Percentiles rank a stretch among this genome's conserved stretches.
Conservation (phyloP, 2,113 vertebrate genomes). For the Ctenodactylus gundi region DNA sequence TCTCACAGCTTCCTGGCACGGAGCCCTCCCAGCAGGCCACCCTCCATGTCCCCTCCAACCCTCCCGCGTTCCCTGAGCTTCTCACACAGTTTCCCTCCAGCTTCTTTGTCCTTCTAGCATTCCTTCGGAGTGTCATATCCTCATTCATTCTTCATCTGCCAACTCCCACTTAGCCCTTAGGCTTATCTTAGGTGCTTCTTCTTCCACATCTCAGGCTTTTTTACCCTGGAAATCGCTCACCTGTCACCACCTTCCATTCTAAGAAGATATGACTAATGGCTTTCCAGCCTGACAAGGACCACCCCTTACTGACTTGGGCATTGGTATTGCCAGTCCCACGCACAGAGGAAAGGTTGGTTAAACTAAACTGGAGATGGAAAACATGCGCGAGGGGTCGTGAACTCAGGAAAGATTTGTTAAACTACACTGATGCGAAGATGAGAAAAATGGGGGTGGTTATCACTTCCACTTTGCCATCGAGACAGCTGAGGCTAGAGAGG, state of each 20-base stretch:
- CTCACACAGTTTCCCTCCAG: background rate
- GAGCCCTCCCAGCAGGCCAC: background rate
- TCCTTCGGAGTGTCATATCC: background rate
- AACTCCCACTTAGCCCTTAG: background rate
- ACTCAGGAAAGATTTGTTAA: background rate
- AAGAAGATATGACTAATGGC: background rate
- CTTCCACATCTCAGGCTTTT: background rate
- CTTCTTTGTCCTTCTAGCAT: background rate
- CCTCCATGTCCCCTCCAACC: background rate
- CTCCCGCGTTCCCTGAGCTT: background rate
- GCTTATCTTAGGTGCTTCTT: background rate
- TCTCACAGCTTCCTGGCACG: background rate
- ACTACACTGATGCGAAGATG: background rate
- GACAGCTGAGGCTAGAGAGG: background rate
- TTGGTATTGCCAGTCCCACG: background rate
- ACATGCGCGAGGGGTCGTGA: background rate
- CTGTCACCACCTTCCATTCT: accelerated
- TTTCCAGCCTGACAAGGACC: background rate
- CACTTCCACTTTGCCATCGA: background rate
- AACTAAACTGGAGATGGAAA: background rate
- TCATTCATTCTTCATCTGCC: background rate
- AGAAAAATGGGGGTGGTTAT: background rate
- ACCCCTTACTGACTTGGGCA: background rate
- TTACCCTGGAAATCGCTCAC: background rate
- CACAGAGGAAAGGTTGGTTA: background rate